These are phyloP conservation scores for Bombus haemorrhoidalis DNA, from an alignment of 1,140 invertebrate species.

Conservation along the genomic window DNA sequence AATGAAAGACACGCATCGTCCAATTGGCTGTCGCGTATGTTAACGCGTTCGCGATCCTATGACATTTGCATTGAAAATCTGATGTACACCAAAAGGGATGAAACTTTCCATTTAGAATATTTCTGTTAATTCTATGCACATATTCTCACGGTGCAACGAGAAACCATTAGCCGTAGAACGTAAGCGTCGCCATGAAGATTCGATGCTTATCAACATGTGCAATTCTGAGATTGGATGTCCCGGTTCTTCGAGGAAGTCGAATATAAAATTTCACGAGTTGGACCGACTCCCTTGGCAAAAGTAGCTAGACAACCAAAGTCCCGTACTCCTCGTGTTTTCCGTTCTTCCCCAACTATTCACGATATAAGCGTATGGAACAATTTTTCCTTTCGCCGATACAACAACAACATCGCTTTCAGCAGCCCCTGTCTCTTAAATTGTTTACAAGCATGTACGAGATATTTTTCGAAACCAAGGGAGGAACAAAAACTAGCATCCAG, in stretches of 20 bases:
- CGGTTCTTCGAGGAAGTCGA: no score
- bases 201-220: not conserved
- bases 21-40: not conserved
- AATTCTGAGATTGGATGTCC: not conserved
- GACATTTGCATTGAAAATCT: conserved; percentile 13
- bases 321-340: not conserved
- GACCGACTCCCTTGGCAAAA: no score
- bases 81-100: not conserved
- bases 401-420: no score
- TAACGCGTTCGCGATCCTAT: not conserved
- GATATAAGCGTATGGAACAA: not conserved
- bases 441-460: not conserved
- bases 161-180: not conserved
- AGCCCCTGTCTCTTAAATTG: not conserved
- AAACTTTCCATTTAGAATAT: not conserved
- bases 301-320: no score
- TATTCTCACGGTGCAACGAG: not conserved
- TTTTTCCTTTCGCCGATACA: not conserved
- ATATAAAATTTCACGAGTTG: no score
- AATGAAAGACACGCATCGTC: conserved; percentile 3
- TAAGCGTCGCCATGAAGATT: not conserved
- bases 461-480: not conserved
- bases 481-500: not conserved
- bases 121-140: not conserved
- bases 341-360: not conserved